Evolutionary conservation across 64 coral and sea anemone genomes (phyloP).

Genomic region (Exaiptasia diaphana): DNA sequence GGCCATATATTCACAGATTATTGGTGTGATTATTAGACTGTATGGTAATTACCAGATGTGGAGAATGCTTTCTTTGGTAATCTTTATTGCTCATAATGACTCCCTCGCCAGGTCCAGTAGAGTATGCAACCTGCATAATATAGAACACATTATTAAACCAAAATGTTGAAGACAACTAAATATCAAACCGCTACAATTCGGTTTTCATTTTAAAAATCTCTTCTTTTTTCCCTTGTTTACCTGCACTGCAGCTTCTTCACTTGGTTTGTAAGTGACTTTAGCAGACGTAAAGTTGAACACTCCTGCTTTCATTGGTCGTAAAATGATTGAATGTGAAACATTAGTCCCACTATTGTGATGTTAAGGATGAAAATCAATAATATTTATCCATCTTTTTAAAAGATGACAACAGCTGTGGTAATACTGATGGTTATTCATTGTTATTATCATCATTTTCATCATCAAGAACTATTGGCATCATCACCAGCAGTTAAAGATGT

Average conservation of each 20-base stretch:
- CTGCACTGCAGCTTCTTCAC: conserved; percentile 77
- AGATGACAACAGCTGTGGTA: too few relatives aligned
- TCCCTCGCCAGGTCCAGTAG: conserved; percentile 83
- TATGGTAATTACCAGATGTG: conserved; percentile 76
- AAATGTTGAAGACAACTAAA: too few relatives aligned
- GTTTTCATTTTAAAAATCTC: too few relatives aligned
- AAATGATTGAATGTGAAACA: conserved; percentile 94
- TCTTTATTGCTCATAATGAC: conserved; percentile 71
- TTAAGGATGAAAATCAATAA: conserved; percentile 65
- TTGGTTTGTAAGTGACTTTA: conserved; percentile 84
- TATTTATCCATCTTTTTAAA: neutral
- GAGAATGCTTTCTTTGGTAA: conserved; percentile 91
- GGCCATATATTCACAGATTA: too few relatives aligned
- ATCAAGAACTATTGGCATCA: too few relatives aligned
- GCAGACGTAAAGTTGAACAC: conserved; percentile 91
- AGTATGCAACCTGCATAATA: conserved; percentile 67
- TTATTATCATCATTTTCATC: too few relatives aligned
- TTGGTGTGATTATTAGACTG: too few relatives aligned
- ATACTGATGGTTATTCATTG: too few relatives aligned
- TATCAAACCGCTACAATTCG: too few relatives aligned
- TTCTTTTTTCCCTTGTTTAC: conserved; percentile 7
- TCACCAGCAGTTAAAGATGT: too few relatives aligned
- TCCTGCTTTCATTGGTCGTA: conserved; percentile 75
- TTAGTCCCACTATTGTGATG: conserved; percentile 67
- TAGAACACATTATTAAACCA: too few relatives aligned